Evolutionary conservation across 2,888 invertebrate genomes (phyloP), one percentile per base, ranked within the genome.

Genomic region (Drosophila robusta): DNA sequence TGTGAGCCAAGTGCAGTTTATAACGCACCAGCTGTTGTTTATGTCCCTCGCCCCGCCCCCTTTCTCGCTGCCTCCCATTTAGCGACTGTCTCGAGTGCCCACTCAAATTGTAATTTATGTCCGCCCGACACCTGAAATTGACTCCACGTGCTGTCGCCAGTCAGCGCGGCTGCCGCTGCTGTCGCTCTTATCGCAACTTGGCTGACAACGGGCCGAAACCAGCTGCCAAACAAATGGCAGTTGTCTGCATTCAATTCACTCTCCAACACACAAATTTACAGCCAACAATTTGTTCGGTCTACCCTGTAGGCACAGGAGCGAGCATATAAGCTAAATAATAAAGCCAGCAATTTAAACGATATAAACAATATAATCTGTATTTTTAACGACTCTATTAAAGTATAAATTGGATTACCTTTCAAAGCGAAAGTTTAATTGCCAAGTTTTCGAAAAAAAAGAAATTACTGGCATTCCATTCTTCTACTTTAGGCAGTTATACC

Each of bases 101-200:
- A 84, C 70, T 81, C 70, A 84, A 84, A 81, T 75, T 77, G 83
- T 84, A 77, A 83, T 83, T 83, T 87, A 83, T 83, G 87, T 79
- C 54, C 68, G 57, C 18, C 55, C 74, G 72, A 74, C 84, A 87
- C 80, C 72, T 83, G 76, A 79, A 84, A 84, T 84, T 77, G 87
- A 87, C 83, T 84, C 64, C 87, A 81, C 75, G 79, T 84, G 74
- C 58, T 68, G 70, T 41, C 55, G 46, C 18, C 18, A 18, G 38
- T 39, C 14, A 18, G 9, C 26, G 26, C 24, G 34, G 38, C 36
- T 50, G 46, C n/a, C 26, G 41, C 34, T 32, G 6, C 54, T 45
- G 52, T 56, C 52, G 39, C 42, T 74, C 36, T 67, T 75, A 75
- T 75, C 75, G 70, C 57, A 70, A 41, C 67, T 38, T 51, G 29